These are phyloP conservation scores for Phrixothrix hirtus DNA, from an alignment of 2,888 invertebrate genomes.

Conservation along the genomic window DNA sequence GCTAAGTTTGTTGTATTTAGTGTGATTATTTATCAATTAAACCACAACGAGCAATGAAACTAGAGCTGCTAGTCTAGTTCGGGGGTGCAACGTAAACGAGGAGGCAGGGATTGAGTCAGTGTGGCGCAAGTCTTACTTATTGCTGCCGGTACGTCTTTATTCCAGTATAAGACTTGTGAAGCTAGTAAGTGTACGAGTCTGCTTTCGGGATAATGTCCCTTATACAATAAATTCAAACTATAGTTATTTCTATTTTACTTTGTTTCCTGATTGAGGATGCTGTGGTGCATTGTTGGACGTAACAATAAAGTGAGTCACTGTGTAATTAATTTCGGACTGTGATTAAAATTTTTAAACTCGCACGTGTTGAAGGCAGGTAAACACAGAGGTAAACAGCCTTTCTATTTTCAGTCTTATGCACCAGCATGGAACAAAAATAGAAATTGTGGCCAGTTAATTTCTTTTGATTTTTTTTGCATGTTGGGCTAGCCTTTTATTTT, in stretches of 20 bases:
- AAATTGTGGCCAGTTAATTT: conserved; percentile 1
- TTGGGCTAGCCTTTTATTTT: background rate
- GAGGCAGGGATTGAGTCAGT: conserved; percentile 19
- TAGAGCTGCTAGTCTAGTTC: conserved; percentile 16
- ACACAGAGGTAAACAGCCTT: conserved; percentile 32
- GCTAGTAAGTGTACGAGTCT: conserved; percentile 12
- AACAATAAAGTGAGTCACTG: conserved; percentile 4
- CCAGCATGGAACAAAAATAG: conserved; percentile 4
- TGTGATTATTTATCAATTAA: background rate
- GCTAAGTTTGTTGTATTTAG: background rate
- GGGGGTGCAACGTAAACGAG: conserved; percentile 21
- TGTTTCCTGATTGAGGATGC: conserved; percentile 15
- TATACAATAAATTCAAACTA: background rate
- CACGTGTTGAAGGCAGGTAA: conserved; percentile 37
- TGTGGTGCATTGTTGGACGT: conserved; percentile 13
- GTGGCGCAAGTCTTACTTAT: conserved; percentile 7
- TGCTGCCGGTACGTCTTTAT: conserved; percentile 28
- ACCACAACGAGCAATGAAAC: conserved; percentile 13
- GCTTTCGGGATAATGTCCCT: conserved; percentile 16
- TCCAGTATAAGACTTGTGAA: conserved; percentile 20
- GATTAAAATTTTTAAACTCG: conserved; percentile 14
- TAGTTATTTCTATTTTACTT: conserved; percentile 1
- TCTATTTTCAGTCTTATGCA: background rate
- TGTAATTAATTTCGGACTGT: background rate
- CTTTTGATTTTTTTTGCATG: background rate